These are phyloP conservation scores for Lepidothrix coronata DNA, from an alignment of 2,113 vertebrate genomes.

Conservation along the genomic window DNA sequence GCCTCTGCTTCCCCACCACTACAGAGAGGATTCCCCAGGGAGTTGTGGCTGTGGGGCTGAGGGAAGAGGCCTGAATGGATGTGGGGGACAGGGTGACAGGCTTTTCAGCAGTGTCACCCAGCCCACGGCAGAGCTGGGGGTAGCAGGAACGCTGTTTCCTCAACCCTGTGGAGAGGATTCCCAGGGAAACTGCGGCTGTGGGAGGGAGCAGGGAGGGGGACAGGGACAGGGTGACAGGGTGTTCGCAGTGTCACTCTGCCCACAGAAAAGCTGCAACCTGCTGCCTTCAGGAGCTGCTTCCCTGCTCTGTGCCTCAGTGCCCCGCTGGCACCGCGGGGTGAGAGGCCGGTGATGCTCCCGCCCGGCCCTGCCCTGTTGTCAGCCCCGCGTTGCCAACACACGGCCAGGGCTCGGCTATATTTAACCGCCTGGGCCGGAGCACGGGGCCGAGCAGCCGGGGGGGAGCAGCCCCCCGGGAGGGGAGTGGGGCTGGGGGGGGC, in stretches of 20 bases:
- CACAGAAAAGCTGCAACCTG: not conserved
- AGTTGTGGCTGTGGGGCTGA: not conserved
- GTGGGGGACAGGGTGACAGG: too few species aligned
- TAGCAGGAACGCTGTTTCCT: not conserved
- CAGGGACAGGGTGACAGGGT: not conserved
- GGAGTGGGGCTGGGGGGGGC: not conserved
- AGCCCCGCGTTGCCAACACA: not conserved
- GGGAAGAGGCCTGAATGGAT: not conserved
- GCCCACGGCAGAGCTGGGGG: not conserved
- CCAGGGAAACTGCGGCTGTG: not conserved
- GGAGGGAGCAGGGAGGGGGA: not conserved
- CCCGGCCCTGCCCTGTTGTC: not conserved
- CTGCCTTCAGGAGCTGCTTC: not conserved
- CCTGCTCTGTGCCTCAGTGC: not conserved
- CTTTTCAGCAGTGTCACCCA: not conserved
- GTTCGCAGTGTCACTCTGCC: not conserved
- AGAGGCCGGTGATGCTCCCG: not conserved
- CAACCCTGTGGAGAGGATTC: not conserved
- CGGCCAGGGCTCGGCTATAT: not conserved
- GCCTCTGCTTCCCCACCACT: not conserved
- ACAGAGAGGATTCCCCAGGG: not conserved
- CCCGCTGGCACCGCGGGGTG: fast-evolving
- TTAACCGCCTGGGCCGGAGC: not conserved
- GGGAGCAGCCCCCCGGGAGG: not conserved
- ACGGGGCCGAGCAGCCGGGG: not conserved